Conservation (phyloP, 2,797 vertebrate species). For the Lepilemur ruficaudatus region DNA sequence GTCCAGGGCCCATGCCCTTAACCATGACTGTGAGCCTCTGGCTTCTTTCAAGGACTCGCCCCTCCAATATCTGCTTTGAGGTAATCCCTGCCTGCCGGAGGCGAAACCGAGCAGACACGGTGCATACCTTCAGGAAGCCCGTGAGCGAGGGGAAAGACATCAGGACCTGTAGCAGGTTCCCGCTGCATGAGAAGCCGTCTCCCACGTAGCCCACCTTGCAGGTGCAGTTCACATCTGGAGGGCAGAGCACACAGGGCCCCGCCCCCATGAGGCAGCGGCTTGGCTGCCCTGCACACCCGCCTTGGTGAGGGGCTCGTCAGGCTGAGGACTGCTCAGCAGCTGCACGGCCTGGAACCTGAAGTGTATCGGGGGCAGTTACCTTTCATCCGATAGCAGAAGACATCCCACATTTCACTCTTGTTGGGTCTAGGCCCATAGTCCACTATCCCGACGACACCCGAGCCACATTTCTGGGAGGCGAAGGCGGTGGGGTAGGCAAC, state of each 20-base stretch:
- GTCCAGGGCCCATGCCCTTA: neutral
- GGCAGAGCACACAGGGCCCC: constrained; percentile 1
- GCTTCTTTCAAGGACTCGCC: neutral
- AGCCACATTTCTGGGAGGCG: constrained; percentile 91
- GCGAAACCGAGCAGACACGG: accelerated
- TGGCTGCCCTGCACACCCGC: accelerated
- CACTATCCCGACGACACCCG: constrained; percentile 92
- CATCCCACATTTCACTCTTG: constrained; percentile 93
- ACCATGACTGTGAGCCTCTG: neutral
- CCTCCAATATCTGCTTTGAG: neutral
- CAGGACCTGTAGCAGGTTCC: constrained; percentile 95
- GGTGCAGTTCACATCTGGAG: constrained; percentile 92
- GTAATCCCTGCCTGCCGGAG: neutral
- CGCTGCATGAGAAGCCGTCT: constrained; percentile 90
- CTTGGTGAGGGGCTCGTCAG: neutral
- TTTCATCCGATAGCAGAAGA: constrained; percentile 95
- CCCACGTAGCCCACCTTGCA: constrained; percentile 93
- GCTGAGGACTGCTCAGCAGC: neutral
- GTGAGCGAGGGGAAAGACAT: constrained; percentile 87
- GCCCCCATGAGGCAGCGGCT: neutral
- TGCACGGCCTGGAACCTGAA: accelerated
- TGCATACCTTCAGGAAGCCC: constrained; percentile 91
- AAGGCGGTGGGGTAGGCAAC: constrained; percentile 94
- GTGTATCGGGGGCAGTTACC: constrained; percentile 82
- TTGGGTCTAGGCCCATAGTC: constrained; percentile 91